Conservation (phyloP, 2,797 vertebrate genomes). For the Thripadectes ignobilis region DNA sequence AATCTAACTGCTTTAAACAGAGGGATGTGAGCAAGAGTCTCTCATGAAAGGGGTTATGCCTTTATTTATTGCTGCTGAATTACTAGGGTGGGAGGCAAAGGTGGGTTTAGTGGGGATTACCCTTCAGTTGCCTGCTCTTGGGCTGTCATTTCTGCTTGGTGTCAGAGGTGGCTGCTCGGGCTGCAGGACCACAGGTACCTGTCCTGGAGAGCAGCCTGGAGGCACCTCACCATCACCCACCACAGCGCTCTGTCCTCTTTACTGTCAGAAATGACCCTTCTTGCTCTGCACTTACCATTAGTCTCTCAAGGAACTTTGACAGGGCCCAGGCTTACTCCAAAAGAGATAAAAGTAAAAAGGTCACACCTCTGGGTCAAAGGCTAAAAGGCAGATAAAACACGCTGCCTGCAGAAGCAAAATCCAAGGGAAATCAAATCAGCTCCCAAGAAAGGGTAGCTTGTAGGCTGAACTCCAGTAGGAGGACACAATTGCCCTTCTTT, state of each 20-base stretch:
- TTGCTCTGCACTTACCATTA: not conserved
- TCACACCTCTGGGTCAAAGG: slow-evolving; percentile 60
- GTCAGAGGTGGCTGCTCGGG: not conserved
- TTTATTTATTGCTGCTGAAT: not conserved
- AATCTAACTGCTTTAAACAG: not conserved
- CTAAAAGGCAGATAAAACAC: slow-evolving; percentile 65
- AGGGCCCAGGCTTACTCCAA: slow-evolving; percentile 13
- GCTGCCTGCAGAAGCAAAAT: slow-evolving; percentile 43
- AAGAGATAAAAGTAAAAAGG: slow-evolving; percentile 65
- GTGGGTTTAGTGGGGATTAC: not conserved
- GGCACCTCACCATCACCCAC: not conserved
- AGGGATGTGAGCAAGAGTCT: not conserved
- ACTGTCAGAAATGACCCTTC: not conserved
- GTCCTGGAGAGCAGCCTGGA: not conserved
- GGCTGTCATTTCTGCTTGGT: rapidly evolving
- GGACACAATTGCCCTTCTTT: not conserved
- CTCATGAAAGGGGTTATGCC: not conserved
- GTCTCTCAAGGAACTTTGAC: not conserved
- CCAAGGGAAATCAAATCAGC: not conserved
- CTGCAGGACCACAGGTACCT: not conserved
- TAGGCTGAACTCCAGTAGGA: not conserved
- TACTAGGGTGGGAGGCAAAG: not conserved
- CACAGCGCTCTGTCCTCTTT: rapidly evolving
- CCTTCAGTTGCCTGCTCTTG: not conserved
- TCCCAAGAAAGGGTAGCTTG: slow-evolving; percentile 8